Evolutionary conservation across 2,888 invertebrate species (phyloP), one percentile per base, ranked within the genome.

Genomic region (Cryptops parisi): DNA sequence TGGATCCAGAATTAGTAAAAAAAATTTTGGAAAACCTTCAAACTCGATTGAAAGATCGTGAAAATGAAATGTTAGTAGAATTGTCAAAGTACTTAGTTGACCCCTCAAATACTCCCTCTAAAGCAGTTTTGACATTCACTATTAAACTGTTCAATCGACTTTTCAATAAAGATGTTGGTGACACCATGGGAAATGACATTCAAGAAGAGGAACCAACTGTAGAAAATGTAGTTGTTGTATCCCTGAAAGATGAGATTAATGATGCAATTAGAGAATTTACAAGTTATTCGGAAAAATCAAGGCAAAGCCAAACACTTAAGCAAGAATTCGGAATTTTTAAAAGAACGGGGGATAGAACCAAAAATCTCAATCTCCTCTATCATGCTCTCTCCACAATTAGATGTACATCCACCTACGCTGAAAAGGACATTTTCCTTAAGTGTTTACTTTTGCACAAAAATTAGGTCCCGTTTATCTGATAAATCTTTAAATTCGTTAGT

Each of bases 391-490:
- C 22, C 22, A 12, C 44, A 6, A 3, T 44, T 17, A 44, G 24
- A 17, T 24, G 23, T 15, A 19, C 44, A 44, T 44, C 44, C 15
- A 44, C 44, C 22, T 22, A 44, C 3, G 24, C 23, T 44, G 44
- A 44, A 19, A 15, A n/a, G 21, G 3, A 44, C 44, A 3, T 44
- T 44, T 44, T 44, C 44, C 6, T 23, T 44, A 23, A 12, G 23
- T 3, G 24, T 2, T 5, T 23, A 44, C 24, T 44, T 44, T 19
- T 44, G 44, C 21, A 44, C 44, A 3, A 44, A 44, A 44, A 44
- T 44, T 24, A 44, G 44, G 24, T 44, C 44, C 5, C 22, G 44
- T 6, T 44, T 44, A 15, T 5, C 44, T 44, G 44, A 44, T 44
- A 22, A 44, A 44, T 44, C 44, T 17, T 44, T 44, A 19, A 15